These are phyloP conservation scores for Iselma pallidipennis DNA, from an alignment of 2,888 invertebrate species.

Conservation along the genomic window DNA sequence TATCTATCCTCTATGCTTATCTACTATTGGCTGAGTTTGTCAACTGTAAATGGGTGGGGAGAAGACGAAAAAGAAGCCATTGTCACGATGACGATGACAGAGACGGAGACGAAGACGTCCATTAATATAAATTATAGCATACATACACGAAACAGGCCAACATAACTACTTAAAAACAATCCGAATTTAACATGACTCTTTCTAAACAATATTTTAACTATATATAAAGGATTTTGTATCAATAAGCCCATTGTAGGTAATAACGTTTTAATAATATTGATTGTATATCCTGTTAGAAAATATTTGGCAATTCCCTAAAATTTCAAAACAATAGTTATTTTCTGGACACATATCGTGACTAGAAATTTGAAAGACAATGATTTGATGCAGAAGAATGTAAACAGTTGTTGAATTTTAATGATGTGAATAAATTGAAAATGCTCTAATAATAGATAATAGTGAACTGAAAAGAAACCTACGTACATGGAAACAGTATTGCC, in stretches of 20 bases:
- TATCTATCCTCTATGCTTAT: too few species aligned
- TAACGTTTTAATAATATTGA: constrained; percentile 35
- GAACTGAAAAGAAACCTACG: too few species aligned
- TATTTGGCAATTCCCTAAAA: constrained; percentile 40
- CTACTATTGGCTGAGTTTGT: background rate
- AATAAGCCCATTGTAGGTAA: constrained; percentile 31
- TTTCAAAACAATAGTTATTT: background rate
- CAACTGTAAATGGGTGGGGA: too few species aligned
- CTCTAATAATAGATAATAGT: too few species aligned
- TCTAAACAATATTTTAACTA: constrained; percentile 30
- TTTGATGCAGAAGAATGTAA: too few species aligned
- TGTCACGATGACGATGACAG: too few species aligned
- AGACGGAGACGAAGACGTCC: too few species aligned
- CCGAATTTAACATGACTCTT: constrained; percentile 42
- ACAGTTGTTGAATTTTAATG: too few species aligned
- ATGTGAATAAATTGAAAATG: too few species aligned
- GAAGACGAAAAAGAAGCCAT: too few species aligned
- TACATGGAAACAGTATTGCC: background rate
- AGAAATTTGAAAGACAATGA: background rate
- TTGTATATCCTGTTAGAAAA: constrained; percentile 39
- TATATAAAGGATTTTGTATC: constrained; percentile 28
- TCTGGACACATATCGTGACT: background rate
- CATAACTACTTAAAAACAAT: constrained; percentile 43
- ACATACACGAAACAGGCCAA: constrained; percentile 43
- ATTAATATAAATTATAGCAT: background rate